Conservation (phyloP, 2,113 vertebrate genomes). For the Ciconia maguari region DNA sequence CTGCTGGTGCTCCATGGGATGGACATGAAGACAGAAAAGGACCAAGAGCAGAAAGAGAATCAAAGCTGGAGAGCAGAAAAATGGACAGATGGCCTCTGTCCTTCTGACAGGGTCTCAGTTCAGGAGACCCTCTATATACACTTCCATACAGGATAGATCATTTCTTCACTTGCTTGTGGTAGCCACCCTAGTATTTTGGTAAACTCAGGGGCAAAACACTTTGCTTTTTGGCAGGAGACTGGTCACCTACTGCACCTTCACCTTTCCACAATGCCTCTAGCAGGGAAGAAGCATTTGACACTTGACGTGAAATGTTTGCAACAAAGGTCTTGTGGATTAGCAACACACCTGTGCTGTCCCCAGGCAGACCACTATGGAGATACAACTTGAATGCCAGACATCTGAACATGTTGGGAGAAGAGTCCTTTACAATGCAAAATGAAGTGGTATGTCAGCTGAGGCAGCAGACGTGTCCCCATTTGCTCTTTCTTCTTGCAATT, state of each 20-base stretch:
- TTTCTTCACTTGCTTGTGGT: background rate
- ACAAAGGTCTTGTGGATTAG: background rate
- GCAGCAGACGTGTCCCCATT: background rate
- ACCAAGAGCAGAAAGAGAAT: background rate
- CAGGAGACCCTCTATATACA: background rate
- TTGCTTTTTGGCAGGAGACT: background rate
- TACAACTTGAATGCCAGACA: background rate
- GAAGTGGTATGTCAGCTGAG: background rate
- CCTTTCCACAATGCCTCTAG: background rate
- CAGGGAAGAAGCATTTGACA: background rate
- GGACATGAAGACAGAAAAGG: background rate
- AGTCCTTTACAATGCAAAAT: background rate
- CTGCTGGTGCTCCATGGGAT: background rate
- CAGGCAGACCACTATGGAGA: background rate
- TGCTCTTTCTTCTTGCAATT: background rate
- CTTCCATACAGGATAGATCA: background rate
- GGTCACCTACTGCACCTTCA: background rate
- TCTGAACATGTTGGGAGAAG: background rate
- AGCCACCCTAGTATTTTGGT: background rate
- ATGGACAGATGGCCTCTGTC: background rate
- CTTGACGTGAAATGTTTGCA: background rate
- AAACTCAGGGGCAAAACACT: background rate
- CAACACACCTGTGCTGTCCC: background rate
- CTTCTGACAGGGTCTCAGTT: background rate
- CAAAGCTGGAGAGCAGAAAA: background rate